Evolutionary conservation across 2,797 vertebrate genomes (phyloP).

Genomic region (Hoplostethus atlanticus): DNA sequence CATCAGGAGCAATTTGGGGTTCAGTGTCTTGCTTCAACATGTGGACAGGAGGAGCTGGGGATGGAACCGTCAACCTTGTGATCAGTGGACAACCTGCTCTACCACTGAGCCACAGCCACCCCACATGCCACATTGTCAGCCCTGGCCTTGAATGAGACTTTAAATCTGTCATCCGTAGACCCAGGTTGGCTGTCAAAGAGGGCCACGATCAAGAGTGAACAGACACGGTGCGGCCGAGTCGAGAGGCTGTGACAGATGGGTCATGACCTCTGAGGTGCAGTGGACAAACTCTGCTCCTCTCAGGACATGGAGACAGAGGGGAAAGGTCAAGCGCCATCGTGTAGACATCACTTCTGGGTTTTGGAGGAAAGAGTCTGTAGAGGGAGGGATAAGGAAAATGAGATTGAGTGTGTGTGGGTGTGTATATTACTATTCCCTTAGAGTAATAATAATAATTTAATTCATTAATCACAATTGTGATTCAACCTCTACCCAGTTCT

Average conservation of each 20-base stretch:
- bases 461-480: neutral
- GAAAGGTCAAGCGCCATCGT: conserved; percentile 53
- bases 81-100: no score
- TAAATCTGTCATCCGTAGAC: neutral
- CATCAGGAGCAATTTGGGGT: no score
- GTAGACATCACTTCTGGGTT: conserved; percentile 38
- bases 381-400: conserved; percentile 13
- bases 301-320: conserved; percentile 11
- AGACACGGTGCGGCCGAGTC: conserved; percentile 18
- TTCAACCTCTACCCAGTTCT: neutral
- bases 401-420: conserved; percentile 4
- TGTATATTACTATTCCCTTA: no score
- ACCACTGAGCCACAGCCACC: no score
- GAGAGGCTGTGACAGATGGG: conserved; percentile 18
- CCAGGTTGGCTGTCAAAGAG: conserved; percentile 4
- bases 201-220: neutral
- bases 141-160: neutral
- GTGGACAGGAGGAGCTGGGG: no score
- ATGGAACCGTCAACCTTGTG: no score
- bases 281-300: conserved; percentile 11
- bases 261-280: conserved; percentile 34
- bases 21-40: no score
- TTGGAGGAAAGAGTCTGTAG: conserved; percentile 23
- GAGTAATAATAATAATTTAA: no score
- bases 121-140: neutral